Base-by-base conservation (phyloP, 2,113 vertebrate genomes). In the Amphilophus citrinellus region DNA sequence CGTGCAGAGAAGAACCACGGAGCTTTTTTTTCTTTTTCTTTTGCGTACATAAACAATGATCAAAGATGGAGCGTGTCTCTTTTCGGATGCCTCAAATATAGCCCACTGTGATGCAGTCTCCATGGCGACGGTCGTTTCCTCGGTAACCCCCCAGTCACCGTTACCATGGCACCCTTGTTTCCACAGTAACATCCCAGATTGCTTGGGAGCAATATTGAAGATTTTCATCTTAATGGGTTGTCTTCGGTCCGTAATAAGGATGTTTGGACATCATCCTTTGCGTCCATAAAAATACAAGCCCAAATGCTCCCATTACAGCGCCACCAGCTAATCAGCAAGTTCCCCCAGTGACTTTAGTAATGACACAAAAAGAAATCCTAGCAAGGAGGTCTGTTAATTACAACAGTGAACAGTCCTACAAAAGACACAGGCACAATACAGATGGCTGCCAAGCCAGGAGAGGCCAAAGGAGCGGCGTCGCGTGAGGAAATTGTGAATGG, bases 101-200 rank as follows among this genome's bases (percentile, higher is more conserved):
- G 95, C 97, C 93, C 87, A 91, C 95, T 97, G 97, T 94, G 97
- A 98, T 97, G 96, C 94, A 97, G 97, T 99, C 97, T 95, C 98
- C 96, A 98, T 98, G 97, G 97, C 53, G 91, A 99, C 96, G 88
- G 90, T n/a, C 91, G 97, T 98, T 98, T 97, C 97, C 98, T 94
- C 94, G 96, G 97, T 97, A 98, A 98, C 97, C 96, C 97, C 96
- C 96, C 95, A 93, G 94, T 95, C 92, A 96, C 95, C 96, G 98
- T 99, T 99, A 97, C 98, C 97, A 98, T 98, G 97, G 96, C 95
- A 96, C 96, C 95, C 83, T 94, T 88, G 95, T 97, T 98, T 97
- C 97, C 90, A 90, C 96, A 96, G 96, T 96, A 97, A 96, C 96
- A 92, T 94, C 97, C 96, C 97, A 97, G 97, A 97, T 97, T 97